These are phyloP conservation scores for Corapipo altera DNA, from an alignment of 2,113 vertebrate genomes.

Conservation along the genomic window DNA sequence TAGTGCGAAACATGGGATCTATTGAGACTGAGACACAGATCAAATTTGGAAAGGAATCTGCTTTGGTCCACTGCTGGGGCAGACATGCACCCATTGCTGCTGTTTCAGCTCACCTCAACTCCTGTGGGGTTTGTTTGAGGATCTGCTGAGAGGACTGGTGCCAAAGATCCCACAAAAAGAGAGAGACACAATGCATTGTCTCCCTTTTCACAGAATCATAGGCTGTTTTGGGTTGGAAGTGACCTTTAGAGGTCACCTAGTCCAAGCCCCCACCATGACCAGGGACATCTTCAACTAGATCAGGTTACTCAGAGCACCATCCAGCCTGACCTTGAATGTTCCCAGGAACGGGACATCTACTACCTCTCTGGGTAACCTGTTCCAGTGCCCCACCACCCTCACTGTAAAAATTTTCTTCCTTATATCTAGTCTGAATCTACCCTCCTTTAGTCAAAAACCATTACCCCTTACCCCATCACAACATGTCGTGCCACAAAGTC, in stretches of 20 bases:
- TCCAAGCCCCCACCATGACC: accelerated
- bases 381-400: not conserved
- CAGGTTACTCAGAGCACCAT: not conserved
- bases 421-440: not conserved
- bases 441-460: not conserved
- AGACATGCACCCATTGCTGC: accelerated
- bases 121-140: not conserved
- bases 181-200: not conserved
- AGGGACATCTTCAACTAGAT: not conserved
- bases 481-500: not conserved
- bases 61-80: no score
- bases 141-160: accelerated
- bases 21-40: not conserved
- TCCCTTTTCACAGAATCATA: not conserved
- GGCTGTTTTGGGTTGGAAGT: not conserved
- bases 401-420: not conserved
- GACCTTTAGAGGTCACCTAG: not conserved
- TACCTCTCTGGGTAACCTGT: not conserved
- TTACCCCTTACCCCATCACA: not conserved
- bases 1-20: not conserved
- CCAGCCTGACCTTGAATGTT: not conserved
- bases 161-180: not conserved
- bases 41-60: not conserved
- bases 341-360: not conserved
- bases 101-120: not conserved